A percentile compares a stretch with the other conserved stretches of the same genome.
phyloP scores from a whole-genome alignment of 2,113 vertebrate species.

The Ranitomeya variabilis region DNA sequence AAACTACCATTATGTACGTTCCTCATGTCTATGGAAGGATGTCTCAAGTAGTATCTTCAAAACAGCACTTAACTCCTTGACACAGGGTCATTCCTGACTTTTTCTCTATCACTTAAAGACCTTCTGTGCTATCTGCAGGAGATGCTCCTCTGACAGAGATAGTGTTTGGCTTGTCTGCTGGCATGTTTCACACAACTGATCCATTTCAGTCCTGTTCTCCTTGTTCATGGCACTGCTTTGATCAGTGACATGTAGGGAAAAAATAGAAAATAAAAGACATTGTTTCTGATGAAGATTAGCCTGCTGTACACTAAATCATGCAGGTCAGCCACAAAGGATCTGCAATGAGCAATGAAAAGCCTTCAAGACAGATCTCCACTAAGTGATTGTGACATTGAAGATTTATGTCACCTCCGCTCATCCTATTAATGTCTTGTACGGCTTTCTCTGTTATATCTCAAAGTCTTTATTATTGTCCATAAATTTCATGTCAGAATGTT shows the following conservation, averaged over 20 bases:
- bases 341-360: conserved; percentile 61
- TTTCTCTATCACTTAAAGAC: conserved; percentile 55
- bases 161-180: conserved; percentile 67
- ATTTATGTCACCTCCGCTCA: conserved; percentile 31
- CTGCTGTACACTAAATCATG: conserved; percentile 69
- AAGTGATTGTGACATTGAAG: conserved; percentile 64
- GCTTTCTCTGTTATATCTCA: conserved; percentile 25
- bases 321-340: conserved; percentile 52
- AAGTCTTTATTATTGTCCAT: conserved; percentile 18
- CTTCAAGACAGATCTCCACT: conserved; percentile 46
- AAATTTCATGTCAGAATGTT: conserved; percentile 38
- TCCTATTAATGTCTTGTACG: conserved; percentile 21
- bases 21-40: conserved; percentile 53
- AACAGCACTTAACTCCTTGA: conserved; percentile 70
- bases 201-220: conserved; percentile 63
- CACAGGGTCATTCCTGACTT: conserved; percentile 61
- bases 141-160: conserved; percentile 62
- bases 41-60: conserved; percentile 63
- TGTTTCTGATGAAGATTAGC: conserved; percentile 68
- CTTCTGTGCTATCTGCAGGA: conserved; percentile 58
- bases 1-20: conserved; percentile 61
- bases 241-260: conserved; percentile 61
- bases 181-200: conserved; percentile 71
- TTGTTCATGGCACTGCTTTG: conserved; percentile 64
- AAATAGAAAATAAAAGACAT: conserved; percentile 56